Base-by-base conservation (phyloP, 2,888 invertebrate genomes). In the Spodoptera picta region DNA sequence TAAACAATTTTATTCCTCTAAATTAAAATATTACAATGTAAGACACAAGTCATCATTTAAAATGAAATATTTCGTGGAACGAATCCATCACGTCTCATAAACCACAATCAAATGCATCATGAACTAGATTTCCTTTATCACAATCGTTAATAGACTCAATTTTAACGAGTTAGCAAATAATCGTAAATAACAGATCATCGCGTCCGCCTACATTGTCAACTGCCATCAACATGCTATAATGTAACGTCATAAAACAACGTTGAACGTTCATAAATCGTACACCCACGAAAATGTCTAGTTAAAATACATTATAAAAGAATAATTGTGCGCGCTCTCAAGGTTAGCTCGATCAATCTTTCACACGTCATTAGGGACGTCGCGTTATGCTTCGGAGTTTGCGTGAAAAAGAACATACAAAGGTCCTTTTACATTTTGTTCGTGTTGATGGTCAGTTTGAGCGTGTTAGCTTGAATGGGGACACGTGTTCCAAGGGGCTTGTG, bases 301-400 rank as follows among this genome's bases (percentile, higher is more conserved):
- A 75, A 80, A 80, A 84, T 75, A 80, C 77, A 77, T 80, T 81
- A 81, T 77, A 79, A 81, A 81, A 81, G 82, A 81, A 80, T 81
- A 77, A 81, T 81, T 80, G 80, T 72, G 63, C 75, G 56, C 78
- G 75, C 75, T 63, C 77, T 68, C 80, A 80, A 90, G 81, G 83
- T 80, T 72, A 69, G 56, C 23, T 70, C 79, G 66, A 84, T 84
- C 84, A 83, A 85, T 84, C 84, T 84, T 79, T 79, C 74, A 65
- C 82, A 81, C 82, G 69, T 83, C 85, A 84, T 84, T 84, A 84
- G 85, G 85, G 77, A 79, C 79, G 87, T 85, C 90, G 83, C 84
- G 85, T 84, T 80, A 80, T 81, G 80, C 86, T 85, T 82, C 73
- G 80, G 81, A 79, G 82, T 83, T 79, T 65, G 66, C 65, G 63